These are phyloP conservation scores for Alcedo atthis DNA, from an alignment of 2,797 vertebrate genomes.

Conservation along the genomic window DNA sequence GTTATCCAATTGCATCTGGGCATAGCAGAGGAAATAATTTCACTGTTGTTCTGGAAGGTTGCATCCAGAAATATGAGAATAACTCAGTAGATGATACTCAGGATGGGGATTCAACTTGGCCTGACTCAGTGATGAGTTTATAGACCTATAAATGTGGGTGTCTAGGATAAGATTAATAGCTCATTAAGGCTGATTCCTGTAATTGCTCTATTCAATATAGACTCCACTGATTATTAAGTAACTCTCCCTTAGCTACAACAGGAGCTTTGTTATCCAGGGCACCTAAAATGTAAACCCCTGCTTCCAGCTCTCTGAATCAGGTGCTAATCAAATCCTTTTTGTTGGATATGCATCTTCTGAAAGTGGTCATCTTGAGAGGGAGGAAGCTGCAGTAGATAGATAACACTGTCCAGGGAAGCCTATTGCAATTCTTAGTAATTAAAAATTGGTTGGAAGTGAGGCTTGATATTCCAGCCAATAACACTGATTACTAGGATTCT, in stretches of 20 bases:
- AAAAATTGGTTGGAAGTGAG: conserved; percentile 12
- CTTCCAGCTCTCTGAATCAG: not conserved
- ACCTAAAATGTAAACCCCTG: not conserved
- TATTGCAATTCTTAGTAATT: conserved; percentile 4
- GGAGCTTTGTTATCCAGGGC: not conserved
- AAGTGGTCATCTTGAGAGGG: not conserved
- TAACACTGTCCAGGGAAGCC: conserved; percentile 14
- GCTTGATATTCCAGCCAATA: conserved; percentile 4
- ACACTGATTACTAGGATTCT: conserved; percentile 2
- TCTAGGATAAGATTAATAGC: not conserved
- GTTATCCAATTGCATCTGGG: not conserved
- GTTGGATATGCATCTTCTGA: not conserved
- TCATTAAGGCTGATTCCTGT: not conserved
- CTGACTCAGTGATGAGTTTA: not conserved
- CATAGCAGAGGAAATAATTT: not conserved
- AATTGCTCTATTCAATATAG: not conserved
- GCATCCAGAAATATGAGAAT: not conserved
- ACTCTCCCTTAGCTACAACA: not conserved
- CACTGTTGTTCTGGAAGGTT: not conserved
- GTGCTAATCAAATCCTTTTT: conserved; percentile 20
- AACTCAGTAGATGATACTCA: not conserved
- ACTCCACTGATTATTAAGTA: not conserved
- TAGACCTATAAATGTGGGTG: not conserved
- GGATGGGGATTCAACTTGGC: not conserved
- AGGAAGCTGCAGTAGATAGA: conserved; percentile 5